Base-by-base conservation (phyloP, 2,113 vertebrate genomes). In the Ophiodon elongatus region DNA sequence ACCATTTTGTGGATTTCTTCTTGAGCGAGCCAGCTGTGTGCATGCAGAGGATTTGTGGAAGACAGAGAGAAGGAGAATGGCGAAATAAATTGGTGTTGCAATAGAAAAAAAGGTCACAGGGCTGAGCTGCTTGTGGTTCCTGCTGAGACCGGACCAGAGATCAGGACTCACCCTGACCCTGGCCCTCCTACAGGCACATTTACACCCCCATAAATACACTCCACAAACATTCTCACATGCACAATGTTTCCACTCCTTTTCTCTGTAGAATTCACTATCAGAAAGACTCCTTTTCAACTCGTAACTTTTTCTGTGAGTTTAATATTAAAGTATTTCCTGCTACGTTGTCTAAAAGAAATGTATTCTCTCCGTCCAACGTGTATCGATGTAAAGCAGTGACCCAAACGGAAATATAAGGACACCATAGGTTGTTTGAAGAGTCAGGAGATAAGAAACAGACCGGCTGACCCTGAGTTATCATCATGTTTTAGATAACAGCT, bases 381-480 rank as follows among this genome's bases (percentile, higher is more conserved):
- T n/a, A 9, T n/a, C 31, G 15, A 25, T 60, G 31, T 62, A 63
- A 76, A 79, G 2, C 23, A 31, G 0, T 8, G 41, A n/a, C 39
- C 60, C 0, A 25, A 17, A 65, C 54, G 23, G 29, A 60, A 73
- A 72, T 75, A 39, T 66, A 75, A 82, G 52, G 73, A 83, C 37
- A 2, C 67, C 66, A 70, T 17, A 35, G 62, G 25, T 73, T 84
- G 79, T 92, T 80, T 89, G 59, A 82, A 66, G 47, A 79, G 71
- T 73, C 81, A 68, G 39, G 47, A 87, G 88, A 90, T 86, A 84
- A 78, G 35, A 85, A 70, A 39, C 76, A 78, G 67, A 72, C 82
- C 13, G 68, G 15, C 31, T 83, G 86, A 89, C 91, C 88, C 86
- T 91, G 91, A 84, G 64, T 89, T 85, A 88, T 89, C 89, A 77